Evolutionary conservation across 2,797 vertebrate genomes (phyloP).

Genomic region (Lepilemur ruficaudatus): DNA sequence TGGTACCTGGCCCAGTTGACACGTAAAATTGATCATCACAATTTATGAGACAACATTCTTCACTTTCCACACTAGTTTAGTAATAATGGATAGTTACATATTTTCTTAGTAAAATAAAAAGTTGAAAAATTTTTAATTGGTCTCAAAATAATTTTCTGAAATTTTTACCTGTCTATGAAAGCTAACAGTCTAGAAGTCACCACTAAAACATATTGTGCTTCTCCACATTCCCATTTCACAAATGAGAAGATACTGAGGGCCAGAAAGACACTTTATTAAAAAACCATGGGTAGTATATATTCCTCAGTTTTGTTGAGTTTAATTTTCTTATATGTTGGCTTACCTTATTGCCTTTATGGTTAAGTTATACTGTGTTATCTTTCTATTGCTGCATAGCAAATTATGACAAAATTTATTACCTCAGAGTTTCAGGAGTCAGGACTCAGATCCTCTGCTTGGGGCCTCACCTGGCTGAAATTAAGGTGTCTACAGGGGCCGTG

Average conservation of each 20-base stretch:
- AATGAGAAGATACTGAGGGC: neutral
- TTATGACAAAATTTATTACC: neutral
- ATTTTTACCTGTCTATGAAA: neutral
- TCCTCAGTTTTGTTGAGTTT: neutral
- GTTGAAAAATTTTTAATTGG: neutral
- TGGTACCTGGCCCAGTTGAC: neutral
- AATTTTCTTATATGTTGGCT: neutral
- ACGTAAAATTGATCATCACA: neutral
- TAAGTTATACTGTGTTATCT: neutral
- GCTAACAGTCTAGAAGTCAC: neutral
- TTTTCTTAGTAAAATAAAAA: neutral
- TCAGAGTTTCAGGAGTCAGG: neutral
- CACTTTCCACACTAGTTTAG: neutral
- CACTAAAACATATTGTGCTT: neutral
- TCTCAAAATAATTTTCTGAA: neutral
- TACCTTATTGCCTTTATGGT: neutral
- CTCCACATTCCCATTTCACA: neutral
- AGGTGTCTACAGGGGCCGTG: neutral
- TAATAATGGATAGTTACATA: neutral
- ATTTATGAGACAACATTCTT: neutral
- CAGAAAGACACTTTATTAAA: neutral
- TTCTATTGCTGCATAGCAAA: neutral
- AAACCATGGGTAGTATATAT: neutral
- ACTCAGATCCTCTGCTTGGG: neutral
- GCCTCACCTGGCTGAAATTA: neutral